A percentile compares a stretch with the other conserved stretches of the same genome.
Evolutionary conservation across 2,888 invertebrate species (phyloP).

Genomic region (Hesperia comma): DNA sequence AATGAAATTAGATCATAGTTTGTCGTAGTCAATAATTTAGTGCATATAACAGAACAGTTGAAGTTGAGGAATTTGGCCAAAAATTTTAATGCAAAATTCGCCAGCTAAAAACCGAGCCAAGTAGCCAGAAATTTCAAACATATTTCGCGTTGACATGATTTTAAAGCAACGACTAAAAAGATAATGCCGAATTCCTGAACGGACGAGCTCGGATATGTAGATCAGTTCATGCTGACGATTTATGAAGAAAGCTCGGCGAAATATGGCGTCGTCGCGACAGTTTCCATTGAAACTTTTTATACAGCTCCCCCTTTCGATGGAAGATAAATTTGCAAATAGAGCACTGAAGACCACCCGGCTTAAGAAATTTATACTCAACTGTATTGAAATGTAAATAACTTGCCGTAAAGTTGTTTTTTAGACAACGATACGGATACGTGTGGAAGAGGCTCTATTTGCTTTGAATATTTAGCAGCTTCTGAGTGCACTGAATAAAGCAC

Average conservation of each 20-base stretch:
- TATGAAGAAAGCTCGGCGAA: conserved; percentile 75
- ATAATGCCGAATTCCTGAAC: conserved; percentile 45
- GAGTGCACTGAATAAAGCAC: conserved; percentile 32
- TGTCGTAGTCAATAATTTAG: conserved; percentile 8
- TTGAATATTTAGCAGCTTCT: conserved; percentile 35
- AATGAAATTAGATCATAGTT: conserved; percentile 6
- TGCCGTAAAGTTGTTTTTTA: conserved; percentile 55
- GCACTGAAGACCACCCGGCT: conserved; percentile 56
- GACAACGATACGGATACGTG: conserved; percentile 36
- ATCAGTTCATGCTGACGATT: conserved; percentile 73
- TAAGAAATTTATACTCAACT: conserved; percentile 57
- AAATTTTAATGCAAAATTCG: conserved; percentile 31
- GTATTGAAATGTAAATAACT: conserved; percentile 69
- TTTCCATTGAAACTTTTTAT: conserved; percentile 77
- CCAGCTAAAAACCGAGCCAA: conserved; percentile 24
- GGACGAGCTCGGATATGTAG: conserved; percentile 64
- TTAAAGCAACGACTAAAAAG: conserved; percentile 43
- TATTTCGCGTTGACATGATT: conserved; percentile 40
- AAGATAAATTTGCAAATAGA: conserved; percentile 75
- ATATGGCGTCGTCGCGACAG: conserved; percentile 72
- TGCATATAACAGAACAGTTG: conserved; percentile 14
- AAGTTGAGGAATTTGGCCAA: conserved; percentile 26
- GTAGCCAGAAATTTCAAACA: conserved; percentile 34
- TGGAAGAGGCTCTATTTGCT: conserved; percentile 25
- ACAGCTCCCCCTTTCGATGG: conserved; percentile 66